Evolutionary conservation across 2,888 invertebrate species (phyloP), one percentile per base, ranked within the genome.

Genomic region (Lepidocyrtoides sp.): DNA sequence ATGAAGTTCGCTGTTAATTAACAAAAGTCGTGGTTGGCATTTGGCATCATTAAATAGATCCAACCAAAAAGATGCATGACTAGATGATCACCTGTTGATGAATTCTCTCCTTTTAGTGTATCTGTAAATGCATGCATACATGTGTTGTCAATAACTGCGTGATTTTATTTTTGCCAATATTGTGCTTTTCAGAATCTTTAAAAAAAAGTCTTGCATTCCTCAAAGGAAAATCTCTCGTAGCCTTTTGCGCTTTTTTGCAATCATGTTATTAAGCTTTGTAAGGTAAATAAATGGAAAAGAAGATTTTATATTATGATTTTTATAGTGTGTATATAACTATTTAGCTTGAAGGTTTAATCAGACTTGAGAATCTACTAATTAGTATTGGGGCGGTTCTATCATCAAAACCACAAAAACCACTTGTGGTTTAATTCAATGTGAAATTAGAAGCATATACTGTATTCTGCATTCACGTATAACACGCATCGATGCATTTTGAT

Each of bases 381-480:
- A 90, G 84, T 77, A 66, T 77, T 41, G 75, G 77, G 89, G 89
- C 66, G 89, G 84, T 84, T 77, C 60, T 63, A 72, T 82, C 54
- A 81, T 60, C 81, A 60, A 79, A 89, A 75, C 82, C 82, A 89
- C 82, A 82, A 89, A 86, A 81, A 81, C 88, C 79, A 79, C 88
- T 81, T 51, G 88, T 54, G 36, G 77, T 77, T 77, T 29, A 66
- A 69, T 51, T 20, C 44, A 44, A 10, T n/a, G n/a, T 69, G 10
- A 69, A 69, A 32, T 26, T 36, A 23, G 2, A 60, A 57, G 29
- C 60, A 57, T 41, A n/a, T n/a, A n/a, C n/a, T 51, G 54, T 41
- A 17, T 48, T 23, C 14, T 66, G 2, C 3, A 4, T 54, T 14
- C 12, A 29, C 63, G 26, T 63, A 51, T 51, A 29, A 14, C 29